phyloP scores from a whole-genome alignment of 2,113 vertebrate species.

The Epinephelus moara region DNA sequence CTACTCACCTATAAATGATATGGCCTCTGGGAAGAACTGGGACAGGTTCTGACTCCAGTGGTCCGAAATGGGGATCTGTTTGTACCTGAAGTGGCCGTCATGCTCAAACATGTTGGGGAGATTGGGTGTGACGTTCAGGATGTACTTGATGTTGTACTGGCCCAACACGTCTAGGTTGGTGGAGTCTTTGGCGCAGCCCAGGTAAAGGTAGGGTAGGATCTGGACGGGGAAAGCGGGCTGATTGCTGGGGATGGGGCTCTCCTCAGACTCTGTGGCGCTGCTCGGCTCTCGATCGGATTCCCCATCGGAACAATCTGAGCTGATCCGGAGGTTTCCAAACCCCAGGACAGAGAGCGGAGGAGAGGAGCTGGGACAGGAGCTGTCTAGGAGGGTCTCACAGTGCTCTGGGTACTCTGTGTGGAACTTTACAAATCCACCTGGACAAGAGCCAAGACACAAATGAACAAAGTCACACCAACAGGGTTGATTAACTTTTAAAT shows the following conservation, averaged over 20 bases:
- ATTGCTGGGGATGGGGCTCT: slow-evolving; percentile 84
- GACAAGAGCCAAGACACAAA: slow-evolving; percentile 26
- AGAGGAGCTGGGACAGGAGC: slow-evolving; percentile 83
- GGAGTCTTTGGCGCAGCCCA: slow-evolving; percentile 91
- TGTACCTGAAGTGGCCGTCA: slow-evolving; percentile 90
- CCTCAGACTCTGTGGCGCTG: slow-evolving; percentile 87
- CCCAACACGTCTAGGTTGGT: slow-evolving; percentile 89
- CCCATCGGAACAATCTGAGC: slow-evolving; percentile 87
- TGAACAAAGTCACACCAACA: slow-evolving; percentile 3
- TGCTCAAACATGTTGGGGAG: slow-evolving; percentile 93
- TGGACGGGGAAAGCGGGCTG: slow-evolving; percentile 90
- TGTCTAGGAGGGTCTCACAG: slow-evolving; percentile 89
- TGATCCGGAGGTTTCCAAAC: slow-evolving; percentile 88
- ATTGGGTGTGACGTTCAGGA: slow-evolving; percentile 93
- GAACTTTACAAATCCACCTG: slow-evolving; percentile 92
- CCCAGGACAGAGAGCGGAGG: slow-evolving; percentile 87
- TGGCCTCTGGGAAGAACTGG: slow-evolving; percentile 93
- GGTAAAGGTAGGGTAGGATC: slow-evolving; percentile 92
- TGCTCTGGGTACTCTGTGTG: slow-evolving; percentile 89
- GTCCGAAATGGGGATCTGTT: slow-evolving; percentile 93
- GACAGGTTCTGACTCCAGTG: slow-evolving; percentile 94
- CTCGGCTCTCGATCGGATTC: slow-evolving; percentile 88
- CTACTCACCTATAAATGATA: slow-evolving; percentile 91
- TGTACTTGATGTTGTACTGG: slow-evolving; percentile 90
- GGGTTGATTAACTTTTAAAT: background rate